Conservation (phyloP, 1,140 invertebrate genomes). For the Popillia japonica region DNA sequence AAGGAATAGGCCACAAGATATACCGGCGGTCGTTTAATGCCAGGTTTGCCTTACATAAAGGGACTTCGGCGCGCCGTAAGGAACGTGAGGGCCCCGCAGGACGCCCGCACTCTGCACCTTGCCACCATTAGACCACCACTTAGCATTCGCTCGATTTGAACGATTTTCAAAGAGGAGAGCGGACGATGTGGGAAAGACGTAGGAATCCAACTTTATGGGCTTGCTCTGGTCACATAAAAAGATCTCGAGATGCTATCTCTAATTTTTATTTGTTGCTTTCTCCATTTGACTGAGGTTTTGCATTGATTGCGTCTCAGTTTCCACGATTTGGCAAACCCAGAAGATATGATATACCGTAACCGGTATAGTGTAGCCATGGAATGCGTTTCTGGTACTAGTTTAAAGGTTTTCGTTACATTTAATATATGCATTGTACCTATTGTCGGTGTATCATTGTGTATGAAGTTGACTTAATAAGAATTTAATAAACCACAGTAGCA, state of each 20-base stretch:
- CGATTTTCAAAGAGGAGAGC: constrained; percentile 20
- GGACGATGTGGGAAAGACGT: background rate
- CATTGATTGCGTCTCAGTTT: background rate
- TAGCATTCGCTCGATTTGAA: constrained; percentile 21
- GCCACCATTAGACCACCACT: constrained; percentile 25
- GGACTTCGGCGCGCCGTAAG: background rate
- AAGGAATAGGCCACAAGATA: constrained; percentile 27
- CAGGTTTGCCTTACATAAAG: constrained; percentile 24
- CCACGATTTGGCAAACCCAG: no score
- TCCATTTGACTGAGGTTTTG: background rate
- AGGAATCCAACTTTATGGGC: constrained; percentile 9
- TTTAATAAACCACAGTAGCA: no score
- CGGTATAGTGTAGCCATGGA: no score
- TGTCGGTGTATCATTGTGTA: no score
- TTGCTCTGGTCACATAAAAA: constrained; percentile 5
- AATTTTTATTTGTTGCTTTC: constrained; percentile 15
- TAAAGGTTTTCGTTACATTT: no score
- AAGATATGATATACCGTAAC: no score
- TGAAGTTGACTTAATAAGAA: no score
- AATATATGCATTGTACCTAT: no score
- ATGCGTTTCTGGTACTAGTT: no score
- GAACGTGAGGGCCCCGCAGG: background rate
- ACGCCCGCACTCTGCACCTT: background rate
- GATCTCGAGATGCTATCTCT: constrained; percentile 1
- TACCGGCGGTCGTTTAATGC: constrained; percentile 16